These are phyloP conservation scores for Apodemia hepburni DNA, from an alignment of 2,888 invertebrate species.

Conservation along the genomic window DNA sequence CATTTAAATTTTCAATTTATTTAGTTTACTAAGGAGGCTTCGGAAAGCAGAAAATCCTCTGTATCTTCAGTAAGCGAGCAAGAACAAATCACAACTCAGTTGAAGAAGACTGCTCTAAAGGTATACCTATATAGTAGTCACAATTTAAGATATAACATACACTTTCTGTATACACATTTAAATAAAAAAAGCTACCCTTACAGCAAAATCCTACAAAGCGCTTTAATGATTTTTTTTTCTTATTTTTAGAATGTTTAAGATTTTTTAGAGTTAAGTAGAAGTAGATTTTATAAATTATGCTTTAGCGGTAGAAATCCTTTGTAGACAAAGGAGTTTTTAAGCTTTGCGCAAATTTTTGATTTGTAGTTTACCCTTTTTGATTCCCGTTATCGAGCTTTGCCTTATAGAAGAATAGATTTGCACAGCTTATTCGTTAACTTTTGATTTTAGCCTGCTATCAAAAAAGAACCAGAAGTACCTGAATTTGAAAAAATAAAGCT, in stretches of 20 bases:
- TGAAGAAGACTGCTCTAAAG: slow-evolving; percentile 64
- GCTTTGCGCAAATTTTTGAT: slow-evolving; percentile 21
- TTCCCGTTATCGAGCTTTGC: slow-evolving; percentile 17
- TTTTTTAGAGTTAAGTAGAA: slow-evolving; percentile 19
- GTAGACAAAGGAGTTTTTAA: slow-evolving; percentile 12
- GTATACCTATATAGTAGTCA: slow-evolving; percentile 39
- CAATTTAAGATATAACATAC: background rate
- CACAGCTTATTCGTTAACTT: slow-evolving; percentile 58
- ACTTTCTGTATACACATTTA: background rate
- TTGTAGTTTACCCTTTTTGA: slow-evolving; percentile 14
- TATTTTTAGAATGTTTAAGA: slow-evolving; percentile 7
- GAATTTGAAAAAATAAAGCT: slow-evolving; percentile 63
- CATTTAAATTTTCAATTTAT: slow-evolving; percentile 17
- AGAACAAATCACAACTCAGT: slow-evolving; percentile 52
- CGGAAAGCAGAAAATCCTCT: slow-evolving; percentile 74
- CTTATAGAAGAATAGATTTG: slow-evolving; percentile 27
- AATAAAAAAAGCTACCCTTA: slow-evolving; percentile 12
- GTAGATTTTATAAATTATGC: slow-evolving; percentile 22
- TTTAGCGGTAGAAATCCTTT: slow-evolving; percentile 22
- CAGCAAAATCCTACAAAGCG: slow-evolving; percentile 10
- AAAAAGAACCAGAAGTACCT: slow-evolving; percentile 48
- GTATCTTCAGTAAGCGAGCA: slow-evolving; percentile 61
- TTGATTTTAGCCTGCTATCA: slow-evolving; percentile 65
- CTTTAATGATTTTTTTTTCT: slow-evolving; percentile 1
- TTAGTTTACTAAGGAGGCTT: slow-evolving; percentile 67